Conservation (phyloP, 2,113 vertebrate genomes). For the Pantherophis guttatus region DNA sequence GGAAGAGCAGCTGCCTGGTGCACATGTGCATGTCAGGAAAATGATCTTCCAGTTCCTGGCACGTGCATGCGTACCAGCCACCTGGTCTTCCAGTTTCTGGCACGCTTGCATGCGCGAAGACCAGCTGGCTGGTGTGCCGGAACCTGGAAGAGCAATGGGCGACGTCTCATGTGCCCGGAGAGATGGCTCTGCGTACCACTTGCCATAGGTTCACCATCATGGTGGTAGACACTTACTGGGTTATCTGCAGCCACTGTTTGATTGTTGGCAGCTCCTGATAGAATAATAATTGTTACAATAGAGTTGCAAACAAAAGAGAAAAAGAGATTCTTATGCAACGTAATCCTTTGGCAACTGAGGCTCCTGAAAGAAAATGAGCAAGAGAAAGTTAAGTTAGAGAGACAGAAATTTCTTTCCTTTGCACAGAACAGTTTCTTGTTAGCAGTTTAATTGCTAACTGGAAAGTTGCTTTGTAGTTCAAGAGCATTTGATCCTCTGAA, state of each 20-base stretch:
- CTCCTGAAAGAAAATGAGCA: constrained; percentile 75
- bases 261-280: constrained; percentile 90
- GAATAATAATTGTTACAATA: constrained; percentile 87
- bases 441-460: not conserved
- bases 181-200: too few relatives aligned
- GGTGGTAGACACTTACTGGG: constrained; percentile 78
- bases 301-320: constrained; percentile 96
- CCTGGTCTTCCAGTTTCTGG: too few relatives aligned
- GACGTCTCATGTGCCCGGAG: too few relatives aligned
- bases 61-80: too few relatives aligned
- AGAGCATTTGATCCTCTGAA: too few relatives aligned
- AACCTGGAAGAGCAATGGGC: too few relatives aligned
- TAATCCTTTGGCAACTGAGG: constrained; percentile 97
- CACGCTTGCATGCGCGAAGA: too few relatives aligned
- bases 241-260: constrained; percentile 87
- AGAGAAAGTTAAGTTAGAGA: constrained; percentile 46
- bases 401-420: not conserved
- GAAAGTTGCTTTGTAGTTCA: not conserved
- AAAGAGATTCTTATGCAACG: constrained; percentile 97
- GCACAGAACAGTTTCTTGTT: not conserved
- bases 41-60: too few relatives aligned
- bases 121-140: too few relatives aligned
- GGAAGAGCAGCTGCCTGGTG: too few relatives aligned
- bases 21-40: too few relatives aligned
- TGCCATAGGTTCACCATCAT: too few relatives aligned